phyloP scores from a whole-genome alignment of 2,888 invertebrate species.

The Mesoligia furuncula region DNA sequence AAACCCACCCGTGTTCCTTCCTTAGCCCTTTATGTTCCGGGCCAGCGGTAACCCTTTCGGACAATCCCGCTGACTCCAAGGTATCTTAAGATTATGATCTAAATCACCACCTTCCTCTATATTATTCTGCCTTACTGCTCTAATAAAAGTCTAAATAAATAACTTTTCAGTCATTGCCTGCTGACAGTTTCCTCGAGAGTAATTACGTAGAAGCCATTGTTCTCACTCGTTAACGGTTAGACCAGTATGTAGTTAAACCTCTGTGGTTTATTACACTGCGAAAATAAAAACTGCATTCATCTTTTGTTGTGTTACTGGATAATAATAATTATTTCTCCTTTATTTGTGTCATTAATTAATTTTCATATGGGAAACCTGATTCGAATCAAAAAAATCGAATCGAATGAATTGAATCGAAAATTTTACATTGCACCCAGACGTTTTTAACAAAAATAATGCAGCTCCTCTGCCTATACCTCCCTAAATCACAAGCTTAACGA shows the following conservation, averaged over 20 bases:
- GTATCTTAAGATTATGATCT: background rate
- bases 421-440: background rate
- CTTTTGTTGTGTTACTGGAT: conserved; percentile 14
- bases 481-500: background rate
- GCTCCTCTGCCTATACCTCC: background rate
- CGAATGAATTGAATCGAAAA: background rate
- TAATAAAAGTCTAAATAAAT: conserved; percentile 25
- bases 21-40: no score
- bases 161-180: conserved; percentile 15
- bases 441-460: background rate
- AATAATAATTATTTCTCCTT: background rate
- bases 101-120: no score
- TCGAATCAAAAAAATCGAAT: no score
- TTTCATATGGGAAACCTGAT: no score
- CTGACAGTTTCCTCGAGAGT: conserved; percentile 2
- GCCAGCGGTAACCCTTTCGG: no score
- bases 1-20: no score
- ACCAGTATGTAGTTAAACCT: background rate
- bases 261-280: background rate
- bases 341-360: background rate
- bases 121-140: background rate
- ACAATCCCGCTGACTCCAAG: no score
- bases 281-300: conserved; percentile 13
- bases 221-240: conserved; percentile 30
- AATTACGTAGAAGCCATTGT: conserved; percentile 27